These are phyloP conservation scores for Dicaeum eximium DNA, from an alignment of 2,113 vertebrate species.

Conservation along the genomic window DNA sequence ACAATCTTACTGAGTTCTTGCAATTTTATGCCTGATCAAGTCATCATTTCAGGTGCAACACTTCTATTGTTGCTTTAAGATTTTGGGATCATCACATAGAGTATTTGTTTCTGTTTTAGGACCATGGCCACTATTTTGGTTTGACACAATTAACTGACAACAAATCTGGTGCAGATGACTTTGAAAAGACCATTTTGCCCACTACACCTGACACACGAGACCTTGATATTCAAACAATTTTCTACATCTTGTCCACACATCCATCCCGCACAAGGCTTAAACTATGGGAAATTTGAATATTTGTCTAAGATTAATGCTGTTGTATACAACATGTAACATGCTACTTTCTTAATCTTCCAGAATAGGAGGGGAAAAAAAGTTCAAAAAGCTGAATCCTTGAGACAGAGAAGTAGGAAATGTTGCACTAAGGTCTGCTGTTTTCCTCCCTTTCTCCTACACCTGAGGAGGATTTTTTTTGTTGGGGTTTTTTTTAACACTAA, in stretches of 20 bases:
- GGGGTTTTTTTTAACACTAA: neutral
- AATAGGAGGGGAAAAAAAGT: neutral
- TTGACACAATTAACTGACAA: neutral
- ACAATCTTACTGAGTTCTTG: neutral
- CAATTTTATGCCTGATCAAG: neutral
- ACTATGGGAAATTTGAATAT: neutral
- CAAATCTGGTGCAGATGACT: neutral
- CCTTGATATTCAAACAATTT: neutral
- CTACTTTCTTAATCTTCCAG: neutral
- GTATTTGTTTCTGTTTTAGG: neutral
- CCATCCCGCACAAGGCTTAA: neutral
- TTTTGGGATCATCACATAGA: neutral
- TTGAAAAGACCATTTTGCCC: neutral
- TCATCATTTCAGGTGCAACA: neutral
- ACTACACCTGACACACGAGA: neutral
- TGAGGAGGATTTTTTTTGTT: neutral
- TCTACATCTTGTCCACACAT: neutral
- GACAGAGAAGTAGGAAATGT: neutral
- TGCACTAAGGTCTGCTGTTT: neutral
- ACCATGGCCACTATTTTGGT: neutral
- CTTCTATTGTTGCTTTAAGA: neutral
- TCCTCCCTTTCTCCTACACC: neutral
- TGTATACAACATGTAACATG: neutral
- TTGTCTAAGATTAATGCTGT: neutral
- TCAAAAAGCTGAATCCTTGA: neutral